Base-by-base conservation (phyloP, 2,113 vertebrate genomes). In the Junco hyemalis region DNA sequence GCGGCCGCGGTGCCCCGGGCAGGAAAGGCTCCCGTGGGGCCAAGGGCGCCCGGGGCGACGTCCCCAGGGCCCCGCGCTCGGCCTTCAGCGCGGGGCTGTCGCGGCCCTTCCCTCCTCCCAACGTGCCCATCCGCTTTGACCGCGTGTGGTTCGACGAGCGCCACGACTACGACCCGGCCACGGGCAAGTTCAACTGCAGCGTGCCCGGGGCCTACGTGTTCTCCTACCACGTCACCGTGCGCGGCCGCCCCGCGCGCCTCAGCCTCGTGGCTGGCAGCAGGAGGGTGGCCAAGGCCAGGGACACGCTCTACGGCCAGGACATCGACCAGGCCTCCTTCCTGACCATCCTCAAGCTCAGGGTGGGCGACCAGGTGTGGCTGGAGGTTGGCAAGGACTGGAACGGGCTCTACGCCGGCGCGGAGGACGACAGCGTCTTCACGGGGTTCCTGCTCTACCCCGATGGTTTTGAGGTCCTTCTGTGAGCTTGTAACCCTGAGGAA, bases 301-400 rank as follows among this genome's bases (percentile, higher is more conserved):
- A 99, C 97, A 99, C 99, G 0, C 97, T 99, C n/a, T 98, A 99
- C 0, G 98, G 99, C 23, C 99, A 99, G 82, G 99, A 99, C 94
- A 99, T 99, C 20, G 99, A 99, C 95, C 99, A 99, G 96, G 98
- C 99, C 1, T 99, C 99, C 76, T 98, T 98, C 80, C 97, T 99
- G 44, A 97, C 99, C 51, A 86, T 99, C 89, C 95, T 99, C 81
- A 98, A 96, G 83, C 96, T 99, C 78, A 96, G 90, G 2, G 97
- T 20, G 5, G 99, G 99, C 0, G 99, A 99, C 93, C 98, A 99
- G 85, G 99, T 99, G 61, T 99, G 99, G 99, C 96, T 99, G 96
- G 99, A 99, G 96, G 99, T 98, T 0, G 96, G 98, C 1, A 98
- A 98, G 96, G 99, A 99, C 87, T 99, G 99, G 99, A 99, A 99